Evolutionary conservation across 2,888 invertebrate species (phyloP).

Genomic region (Stegophylla sp.): DNA sequence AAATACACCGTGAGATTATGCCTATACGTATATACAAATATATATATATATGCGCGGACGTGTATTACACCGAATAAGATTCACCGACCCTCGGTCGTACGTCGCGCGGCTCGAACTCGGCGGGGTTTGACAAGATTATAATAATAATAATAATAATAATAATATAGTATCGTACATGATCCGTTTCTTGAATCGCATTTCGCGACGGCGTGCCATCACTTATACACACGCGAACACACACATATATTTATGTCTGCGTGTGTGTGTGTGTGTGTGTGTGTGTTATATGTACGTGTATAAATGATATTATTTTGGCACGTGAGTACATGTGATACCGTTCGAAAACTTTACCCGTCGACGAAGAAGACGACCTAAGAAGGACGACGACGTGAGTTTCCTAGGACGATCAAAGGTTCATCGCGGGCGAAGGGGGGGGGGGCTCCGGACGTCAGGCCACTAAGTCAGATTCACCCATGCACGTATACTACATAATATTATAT

Average conservation of each 20-base stretch:
- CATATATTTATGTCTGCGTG: no score
- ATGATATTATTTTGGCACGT: background rate
- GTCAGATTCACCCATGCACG: background rate
- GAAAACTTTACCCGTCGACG: background rate
- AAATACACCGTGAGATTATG: constrained; percentile 57
- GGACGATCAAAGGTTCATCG: constrained; percentile 9
- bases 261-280: background rate
- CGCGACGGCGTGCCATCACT: constrained; percentile 46
- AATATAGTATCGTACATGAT: constrained; percentile 18
- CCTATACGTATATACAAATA: background rate
- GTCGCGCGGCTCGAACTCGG: background rate
- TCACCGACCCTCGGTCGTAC: background rate
- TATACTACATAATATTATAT: background rate
- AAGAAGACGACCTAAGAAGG: no score
- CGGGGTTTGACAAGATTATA: constrained; percentile 35
- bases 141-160: background rate
- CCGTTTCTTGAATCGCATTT: constrained; percentile 27
- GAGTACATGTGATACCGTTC: background rate
- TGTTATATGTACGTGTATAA: background rate
- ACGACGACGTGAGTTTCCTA: background rate
- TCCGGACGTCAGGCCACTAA: background rate
- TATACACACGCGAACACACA: no score
- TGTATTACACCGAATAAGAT: constrained; percentile 18
- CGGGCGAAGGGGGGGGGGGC: background rate
- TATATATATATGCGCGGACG: background rate